phyloP scores from a whole-genome alignment of 2,888 invertebrate species.

The Limnephilus lunatus region DNA sequence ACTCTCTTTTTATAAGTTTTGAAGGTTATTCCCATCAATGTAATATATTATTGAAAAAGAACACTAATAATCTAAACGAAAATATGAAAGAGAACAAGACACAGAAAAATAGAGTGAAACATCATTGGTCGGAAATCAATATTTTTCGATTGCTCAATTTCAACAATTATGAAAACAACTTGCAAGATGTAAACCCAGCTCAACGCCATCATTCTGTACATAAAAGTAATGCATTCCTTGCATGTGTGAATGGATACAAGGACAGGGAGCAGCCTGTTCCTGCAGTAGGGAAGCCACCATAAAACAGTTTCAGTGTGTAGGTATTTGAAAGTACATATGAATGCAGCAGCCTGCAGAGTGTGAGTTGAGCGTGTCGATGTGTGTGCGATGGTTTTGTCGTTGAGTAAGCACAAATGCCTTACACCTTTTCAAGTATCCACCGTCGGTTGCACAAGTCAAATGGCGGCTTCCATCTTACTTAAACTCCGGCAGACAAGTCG shows the following conservation, averaged over 20 bases:
- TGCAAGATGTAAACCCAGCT: constrained; percentile 12
- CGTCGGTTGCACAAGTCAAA: constrained; percentile 21
- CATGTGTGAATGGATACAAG: constrained; percentile 13
- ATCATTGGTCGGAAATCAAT: no score
- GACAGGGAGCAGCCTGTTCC: not conserved
- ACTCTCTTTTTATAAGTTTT: no score
- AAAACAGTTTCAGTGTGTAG: not conserved
- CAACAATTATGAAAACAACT: not conserved
- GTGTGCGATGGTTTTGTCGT: constrained; percentile 33
- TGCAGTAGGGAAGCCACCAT: not conserved
- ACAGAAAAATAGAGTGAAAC: no score
- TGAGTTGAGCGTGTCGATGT: not conserved
- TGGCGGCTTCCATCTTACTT: constrained; percentile 21
- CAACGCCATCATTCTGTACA: not conserved
- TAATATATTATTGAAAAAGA: no score
- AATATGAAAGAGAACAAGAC: no score
- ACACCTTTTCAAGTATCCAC: constrained; percentile 50
- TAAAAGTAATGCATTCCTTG: constrained; percentile 26
- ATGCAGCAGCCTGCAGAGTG: not conserved
- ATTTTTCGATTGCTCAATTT: not conserved
- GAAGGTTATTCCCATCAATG: no score
- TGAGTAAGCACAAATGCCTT: constrained; percentile 52
- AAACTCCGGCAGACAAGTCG: constrained; percentile 14
- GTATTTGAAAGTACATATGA: not conserved
- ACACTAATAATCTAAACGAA: no score